A percentile compares a stretch with the other conserved stretches of the same genome.
These are phyloP conservation scores for Jaculus jaculus DNA, from an alignment of 2,113 vertebrate species.

Conservation along the genomic window DNA sequence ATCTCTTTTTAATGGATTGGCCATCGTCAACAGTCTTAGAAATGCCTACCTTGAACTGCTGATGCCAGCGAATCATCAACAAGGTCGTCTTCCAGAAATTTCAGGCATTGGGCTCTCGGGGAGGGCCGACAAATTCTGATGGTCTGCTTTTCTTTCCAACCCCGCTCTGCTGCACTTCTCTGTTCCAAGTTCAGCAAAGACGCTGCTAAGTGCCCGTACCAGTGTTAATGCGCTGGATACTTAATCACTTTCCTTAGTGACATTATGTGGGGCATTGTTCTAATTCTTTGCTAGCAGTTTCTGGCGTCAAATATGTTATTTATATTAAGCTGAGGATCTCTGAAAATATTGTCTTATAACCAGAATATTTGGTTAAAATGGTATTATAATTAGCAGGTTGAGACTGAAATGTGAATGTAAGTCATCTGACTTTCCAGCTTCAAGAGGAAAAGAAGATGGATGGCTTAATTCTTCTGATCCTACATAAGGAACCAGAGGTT, in stretches of 20 bases:
- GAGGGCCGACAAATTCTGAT: not conserved
- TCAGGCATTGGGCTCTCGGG: not conserved
- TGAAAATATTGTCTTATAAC: not conserved
- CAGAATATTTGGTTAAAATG: not conserved
- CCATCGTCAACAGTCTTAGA: slow-evolving; percentile 7
- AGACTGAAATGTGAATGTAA: not conserved
- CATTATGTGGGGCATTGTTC: too few species aligned
- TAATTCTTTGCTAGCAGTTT: too few species aligned
- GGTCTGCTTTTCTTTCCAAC: not conserved
- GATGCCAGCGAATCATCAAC: not conserved
- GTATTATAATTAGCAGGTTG: not conserved
- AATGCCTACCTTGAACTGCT: not conserved
- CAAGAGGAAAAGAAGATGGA: not conserved
- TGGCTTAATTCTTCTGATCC: not conserved
- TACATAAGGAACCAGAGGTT: not conserved
- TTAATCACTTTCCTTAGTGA: not conserved
- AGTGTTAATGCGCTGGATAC: not conserved
- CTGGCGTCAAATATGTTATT: too few species aligned
- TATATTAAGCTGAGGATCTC: not conserved
- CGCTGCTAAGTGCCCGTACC: not conserved
- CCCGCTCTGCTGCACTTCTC: too few species aligned
- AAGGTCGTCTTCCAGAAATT: slow-evolving; percentile 4
- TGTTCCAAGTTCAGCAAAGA: not conserved
- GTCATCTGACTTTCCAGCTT: not conserved
- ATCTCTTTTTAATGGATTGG: not conserved